Evolutionary conservation across 2,888 invertebrate species (phyloP).

Genomic region (Conistra vaccinii): DNA sequence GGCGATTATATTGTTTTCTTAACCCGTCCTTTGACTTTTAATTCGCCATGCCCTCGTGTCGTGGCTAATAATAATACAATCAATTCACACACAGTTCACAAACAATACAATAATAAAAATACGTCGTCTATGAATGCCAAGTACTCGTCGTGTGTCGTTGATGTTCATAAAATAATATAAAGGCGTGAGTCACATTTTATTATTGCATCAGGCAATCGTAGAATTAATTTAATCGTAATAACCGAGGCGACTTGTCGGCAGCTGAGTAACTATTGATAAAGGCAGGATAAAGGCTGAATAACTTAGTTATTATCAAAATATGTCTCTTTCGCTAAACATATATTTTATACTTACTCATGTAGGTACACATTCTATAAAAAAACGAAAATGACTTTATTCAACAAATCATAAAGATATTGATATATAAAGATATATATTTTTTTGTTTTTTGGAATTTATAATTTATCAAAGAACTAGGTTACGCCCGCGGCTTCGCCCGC

Average conservation of each 20-base stretch:
- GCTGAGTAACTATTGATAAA: constrained; percentile 85
- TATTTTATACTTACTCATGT: no score
- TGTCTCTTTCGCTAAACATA: no score
- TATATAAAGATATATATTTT: no score
- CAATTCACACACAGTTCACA: constrained; percentile 46
- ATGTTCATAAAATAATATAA: constrained; percentile 56
- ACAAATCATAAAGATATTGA: no score
- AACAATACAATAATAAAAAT: constrained; percentile 64
- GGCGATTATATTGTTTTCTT: constrained; percentile 16
- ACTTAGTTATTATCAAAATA: no score
- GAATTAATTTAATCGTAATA: constrained; percentile 81
- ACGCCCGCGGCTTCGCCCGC: no score
- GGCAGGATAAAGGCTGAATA: constrained; percentile 81
- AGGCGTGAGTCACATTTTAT: constrained; percentile 62
- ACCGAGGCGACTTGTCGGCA: constrained; percentile 72
- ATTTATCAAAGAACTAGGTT: no score
- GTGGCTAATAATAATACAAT: constrained; percentile 44
- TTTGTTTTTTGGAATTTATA: no score
- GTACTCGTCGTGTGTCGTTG: constrained; percentile 55
- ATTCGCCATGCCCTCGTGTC: constrained; percentile 20
- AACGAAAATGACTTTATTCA: no score
- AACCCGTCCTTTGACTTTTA: constrained; percentile 5
- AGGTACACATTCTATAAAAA: no score
- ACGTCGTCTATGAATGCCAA: constrained; percentile 59
- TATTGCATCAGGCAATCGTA: constrained; percentile 77